Evolutionary conservation across 2,113 vertebrate species (phyloP).

Genomic region (Brachyhypopomus gauderio): DNA sequence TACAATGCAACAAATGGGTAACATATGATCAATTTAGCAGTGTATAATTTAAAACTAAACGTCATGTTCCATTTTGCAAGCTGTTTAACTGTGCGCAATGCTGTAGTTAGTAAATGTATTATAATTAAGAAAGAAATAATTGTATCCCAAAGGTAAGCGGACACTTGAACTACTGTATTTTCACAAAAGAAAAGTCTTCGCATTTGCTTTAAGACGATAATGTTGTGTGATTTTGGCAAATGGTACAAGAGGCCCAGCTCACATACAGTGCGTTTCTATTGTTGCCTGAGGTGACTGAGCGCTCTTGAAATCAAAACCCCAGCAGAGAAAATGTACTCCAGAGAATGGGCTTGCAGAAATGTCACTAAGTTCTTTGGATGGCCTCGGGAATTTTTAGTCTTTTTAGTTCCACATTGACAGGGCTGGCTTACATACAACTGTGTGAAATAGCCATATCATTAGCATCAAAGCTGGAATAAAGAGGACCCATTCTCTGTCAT

Average conservation of each 20-base stretch:
- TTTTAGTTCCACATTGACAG: constrained; percentile 61
- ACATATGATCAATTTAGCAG: too few species aligned
- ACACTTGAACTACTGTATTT: neutral
- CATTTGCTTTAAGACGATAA: too few species aligned
- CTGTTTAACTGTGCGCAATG: too few species aligned
- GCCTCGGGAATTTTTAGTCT: constrained; percentile 65
- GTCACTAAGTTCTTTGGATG: constrained; percentile 58
- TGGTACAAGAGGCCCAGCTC: constrained; percentile 61
- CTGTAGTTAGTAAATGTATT: neutral
- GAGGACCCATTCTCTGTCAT: constrained; percentile 17
- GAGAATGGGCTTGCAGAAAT: constrained; percentile 66
- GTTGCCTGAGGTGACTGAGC: constrained; percentile 59
- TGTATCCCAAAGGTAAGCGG: neutral
- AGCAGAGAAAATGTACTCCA: constrained; percentile 73
- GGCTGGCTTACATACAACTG: constrained; percentile 28
- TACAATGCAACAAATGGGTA: too few species aligned
- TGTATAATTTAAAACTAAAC: too few species aligned
- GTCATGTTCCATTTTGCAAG: too few species aligned
- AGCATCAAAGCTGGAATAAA: constrained; percentile 21
- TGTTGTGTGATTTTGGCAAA: constrained; percentile 31
- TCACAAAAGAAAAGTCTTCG: constrained; percentile 6
- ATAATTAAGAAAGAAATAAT: neutral
- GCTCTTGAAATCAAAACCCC: constrained; percentile 63
- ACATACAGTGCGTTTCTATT: constrained; percentile 64
- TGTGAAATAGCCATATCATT: constrained; percentile 27